Base-by-base conservation (phyloP, 2,797 vertebrate genomes). In the Lepilemur ruficaudatus region DNA sequence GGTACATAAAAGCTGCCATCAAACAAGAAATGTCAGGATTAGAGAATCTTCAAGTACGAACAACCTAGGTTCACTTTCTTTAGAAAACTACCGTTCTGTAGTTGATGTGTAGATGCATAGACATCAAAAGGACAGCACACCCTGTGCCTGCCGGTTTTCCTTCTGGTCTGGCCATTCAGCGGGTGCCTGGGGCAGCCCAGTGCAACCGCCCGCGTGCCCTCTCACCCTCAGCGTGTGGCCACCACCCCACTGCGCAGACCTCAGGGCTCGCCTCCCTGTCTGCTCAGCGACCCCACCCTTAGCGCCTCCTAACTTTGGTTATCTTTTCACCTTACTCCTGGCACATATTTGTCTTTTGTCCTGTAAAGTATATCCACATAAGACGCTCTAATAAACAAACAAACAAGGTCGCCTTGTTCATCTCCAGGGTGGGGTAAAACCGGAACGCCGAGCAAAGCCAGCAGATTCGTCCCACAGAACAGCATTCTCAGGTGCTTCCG, bases 141-240 rank as follows among this genome's bases (percentile, higher is more conserved):
- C 5, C 55, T 73, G 11, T 14, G 22, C 28, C 48, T 18, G 46
- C 61, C 52, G 3, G 25, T 30, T 13, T 78, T 48, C 28, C 22
- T 63, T 35, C 46, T 57, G 72, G 52, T 38, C 7, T 32, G 22
- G 70, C 5, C 63, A 2, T 7, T 13, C 10, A 50, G 55, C 8
- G 0, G 43, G 76, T n/a, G 1, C 12, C 25, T 13, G 59, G 59
- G 20, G 22, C 30, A 7, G 61, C 61, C 65, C 65, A 20, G 65
- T 1, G 2, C 8, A 17, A 20, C 30, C 30, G 30, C 28, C 32
- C 0, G 1, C 1, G 15, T 28, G 35, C 13, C 65, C 57, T 17
- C 20, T 11, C 13, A 5, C 28, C 23, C 30, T 80, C 30, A 23
- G 11, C 14, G 0, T 28, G 46, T 23, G 43, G 22, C 22, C 22